These are phyloP conservation scores for Nyctalus aviator DNA, from an alignment of 2,797 vertebrate genomes.

Conservation along the genomic window DNA sequence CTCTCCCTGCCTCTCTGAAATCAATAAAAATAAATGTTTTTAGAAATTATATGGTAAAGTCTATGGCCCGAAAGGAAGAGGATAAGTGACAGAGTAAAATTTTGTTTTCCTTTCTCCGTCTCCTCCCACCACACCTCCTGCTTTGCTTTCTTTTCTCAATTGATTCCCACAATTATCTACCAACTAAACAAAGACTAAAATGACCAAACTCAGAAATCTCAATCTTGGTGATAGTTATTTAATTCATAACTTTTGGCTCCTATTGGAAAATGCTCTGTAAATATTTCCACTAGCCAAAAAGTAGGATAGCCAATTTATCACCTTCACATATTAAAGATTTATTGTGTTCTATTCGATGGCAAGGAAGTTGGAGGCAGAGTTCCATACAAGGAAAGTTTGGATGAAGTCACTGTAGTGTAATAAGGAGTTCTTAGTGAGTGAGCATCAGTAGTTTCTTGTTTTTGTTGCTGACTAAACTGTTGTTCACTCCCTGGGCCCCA, in stretches of 20 bases:
- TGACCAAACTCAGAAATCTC: background rate
- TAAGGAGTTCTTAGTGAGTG: background rate
- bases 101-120: background rate
- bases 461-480: background rate
- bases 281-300: background rate
- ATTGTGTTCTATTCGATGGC: background rate
- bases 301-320: background rate
- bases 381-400: background rate
- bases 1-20: no score
- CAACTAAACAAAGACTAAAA: background rate
- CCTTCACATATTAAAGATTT: background rate
- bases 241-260: background rate
- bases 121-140: background rate
- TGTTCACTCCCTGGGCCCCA: background rate
- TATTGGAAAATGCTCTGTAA: conserved; percentile 6
- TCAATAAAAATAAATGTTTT: no score
- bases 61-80: background rate
- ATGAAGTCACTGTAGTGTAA: background rate
- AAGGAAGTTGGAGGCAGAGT: background rate
- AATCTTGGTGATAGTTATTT: background rate
- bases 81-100: background rate
- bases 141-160: background rate
- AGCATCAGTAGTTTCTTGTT: background rate
- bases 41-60: background rate
- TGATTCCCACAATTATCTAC: background rate